These are phyloP conservation scores for Smutsia temminckii DNA, from an alignment of 2,797 vertebrate species.

Conservation along the genomic window DNA sequence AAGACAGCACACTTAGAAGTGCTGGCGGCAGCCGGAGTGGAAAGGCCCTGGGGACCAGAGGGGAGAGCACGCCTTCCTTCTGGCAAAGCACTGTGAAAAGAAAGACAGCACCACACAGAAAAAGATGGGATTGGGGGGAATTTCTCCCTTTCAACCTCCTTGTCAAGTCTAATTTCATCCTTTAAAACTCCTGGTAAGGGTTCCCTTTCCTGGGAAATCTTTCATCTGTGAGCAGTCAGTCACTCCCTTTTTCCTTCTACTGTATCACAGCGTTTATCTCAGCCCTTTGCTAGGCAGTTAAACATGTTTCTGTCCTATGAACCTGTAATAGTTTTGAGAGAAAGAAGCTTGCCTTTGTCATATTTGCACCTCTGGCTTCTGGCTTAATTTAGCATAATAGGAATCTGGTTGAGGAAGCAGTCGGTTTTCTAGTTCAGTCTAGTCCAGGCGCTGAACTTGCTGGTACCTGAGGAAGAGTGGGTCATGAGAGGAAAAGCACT, in stretches of 20 bases:
- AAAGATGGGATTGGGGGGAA: background rate
- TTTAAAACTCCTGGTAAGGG: background rate
- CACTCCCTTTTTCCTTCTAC: background rate
- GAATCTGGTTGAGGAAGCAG: background rate
- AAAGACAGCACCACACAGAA: background rate
- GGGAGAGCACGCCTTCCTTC: no score
- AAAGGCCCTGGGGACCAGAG: background rate
- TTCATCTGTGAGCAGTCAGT: background rate
- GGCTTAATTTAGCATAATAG: background rate
- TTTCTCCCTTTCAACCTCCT: background rate
- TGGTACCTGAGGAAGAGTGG: background rate
- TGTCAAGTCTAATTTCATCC: background rate
- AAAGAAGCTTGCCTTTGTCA: background rate
- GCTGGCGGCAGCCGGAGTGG: rapidly evolving
- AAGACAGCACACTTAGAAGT: no score
- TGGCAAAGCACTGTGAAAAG: background rate
- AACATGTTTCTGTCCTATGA: background rate
- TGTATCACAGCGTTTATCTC: background rate
- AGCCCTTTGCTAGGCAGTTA: rapidly evolving
- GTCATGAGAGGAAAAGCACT: rapidly evolving
- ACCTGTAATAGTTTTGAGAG: background rate
- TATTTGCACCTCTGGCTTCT: background rate
- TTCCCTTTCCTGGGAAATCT: background rate
- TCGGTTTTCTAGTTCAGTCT: no score
- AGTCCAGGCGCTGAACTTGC: no score